Evolutionary conservation across 2,113 vertebrate species (phyloP).

Genomic region (Elgaria multicarinata): DNA sequence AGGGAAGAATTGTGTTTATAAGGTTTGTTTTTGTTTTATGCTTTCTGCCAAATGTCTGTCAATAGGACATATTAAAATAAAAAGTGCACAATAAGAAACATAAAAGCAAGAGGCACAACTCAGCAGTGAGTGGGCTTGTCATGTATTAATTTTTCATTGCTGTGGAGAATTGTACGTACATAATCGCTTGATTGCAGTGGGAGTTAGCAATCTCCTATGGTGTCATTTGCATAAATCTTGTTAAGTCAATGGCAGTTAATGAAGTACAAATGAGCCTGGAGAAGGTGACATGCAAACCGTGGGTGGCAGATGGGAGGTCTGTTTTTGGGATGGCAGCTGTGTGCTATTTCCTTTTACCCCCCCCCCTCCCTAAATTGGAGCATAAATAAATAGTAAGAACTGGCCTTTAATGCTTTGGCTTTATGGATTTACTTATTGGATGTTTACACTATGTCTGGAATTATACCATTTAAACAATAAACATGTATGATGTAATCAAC

Average conservation of each 20-base stretch:
- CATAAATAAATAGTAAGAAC: conserved; percentile 53
- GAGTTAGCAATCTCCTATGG: conserved; percentile 83
- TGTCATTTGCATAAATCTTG: conserved; percentile 91
- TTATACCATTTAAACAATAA: not conserved
- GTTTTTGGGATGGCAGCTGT: conserved; percentile 85
- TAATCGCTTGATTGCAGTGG: conserved; percentile 88
- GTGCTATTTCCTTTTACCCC: conserved; percentile 57
- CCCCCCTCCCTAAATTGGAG: conserved; percentile 60
- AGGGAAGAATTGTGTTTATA: not conserved
- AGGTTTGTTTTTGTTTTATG: conserved; percentile 37
- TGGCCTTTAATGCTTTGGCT: conserved; percentile 54
- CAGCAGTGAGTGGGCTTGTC: conserved; percentile 80
- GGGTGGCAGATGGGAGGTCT: conserved; percentile 92
- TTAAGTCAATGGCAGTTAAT: conserved; percentile 92
- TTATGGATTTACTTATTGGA: conserved; percentile 35
- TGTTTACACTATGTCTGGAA: conserved; percentile 36
- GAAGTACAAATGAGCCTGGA: conserved; percentile 91
- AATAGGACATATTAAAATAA: conserved; percentile 49
- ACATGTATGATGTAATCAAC: not conserved
- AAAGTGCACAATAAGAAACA: conserved; percentile 74
- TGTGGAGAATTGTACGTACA: conserved; percentile 85
- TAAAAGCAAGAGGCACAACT: conserved; percentile 73
- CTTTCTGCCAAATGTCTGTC: conserved; percentile 40
- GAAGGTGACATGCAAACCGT: conserved; percentile 88
- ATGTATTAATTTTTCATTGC: conserved; percentile 86